These are phyloP conservation scores for Cottoperca gobio DNA, from an alignment of 2,797 vertebrate species.

Conservation along the genomic window DNA sequence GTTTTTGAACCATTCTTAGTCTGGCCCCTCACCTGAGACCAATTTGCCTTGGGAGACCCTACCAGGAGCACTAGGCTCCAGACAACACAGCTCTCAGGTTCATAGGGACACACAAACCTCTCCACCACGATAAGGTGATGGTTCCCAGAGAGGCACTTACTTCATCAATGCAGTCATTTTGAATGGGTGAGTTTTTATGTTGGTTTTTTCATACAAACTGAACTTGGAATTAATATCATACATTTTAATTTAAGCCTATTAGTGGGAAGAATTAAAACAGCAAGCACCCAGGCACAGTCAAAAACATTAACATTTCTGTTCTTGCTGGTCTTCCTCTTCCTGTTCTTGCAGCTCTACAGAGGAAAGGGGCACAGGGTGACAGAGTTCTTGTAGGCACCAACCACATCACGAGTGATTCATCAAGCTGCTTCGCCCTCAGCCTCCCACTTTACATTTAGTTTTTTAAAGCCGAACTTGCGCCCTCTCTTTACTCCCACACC, in stretches of 20 bases:
- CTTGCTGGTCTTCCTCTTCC: slow-evolving; percentile 57
- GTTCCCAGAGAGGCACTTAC: too few relatives aligned
- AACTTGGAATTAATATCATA: neutral
- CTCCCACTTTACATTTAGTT: neutral
- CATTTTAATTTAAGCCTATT: neutral
- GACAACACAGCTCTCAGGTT: too few relatives aligned
- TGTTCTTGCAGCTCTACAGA: slow-evolving; percentile 50
- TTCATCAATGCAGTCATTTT: neutral
- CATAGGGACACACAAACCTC: too few relatives aligned
- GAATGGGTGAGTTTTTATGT: accelerated
- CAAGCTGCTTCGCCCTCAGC: neutral
- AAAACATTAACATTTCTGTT: neutral
- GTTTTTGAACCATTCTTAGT: too few relatives aligned
- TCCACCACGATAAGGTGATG: too few relatives aligned
- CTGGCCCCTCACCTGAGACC: too few relatives aligned
- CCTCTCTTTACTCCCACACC: neutral
- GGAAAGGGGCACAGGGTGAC: slow-evolving; percentile 22
- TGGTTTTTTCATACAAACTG: neutral
- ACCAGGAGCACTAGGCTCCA: too few relatives aligned
- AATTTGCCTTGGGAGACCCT: too few relatives aligned
- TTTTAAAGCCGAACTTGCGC: neutral
- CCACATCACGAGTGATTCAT: neutral
- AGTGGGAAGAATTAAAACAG: too few relatives aligned
- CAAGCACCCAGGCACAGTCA: neutral
- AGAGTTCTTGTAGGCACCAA: slow-evolving; percentile 3